Percentiles rank a stretch among this genome's conserved stretches.
phyloP scores from a whole-genome alignment of 2,113 vertebrate species.

The Electrona antarctica region DNA sequence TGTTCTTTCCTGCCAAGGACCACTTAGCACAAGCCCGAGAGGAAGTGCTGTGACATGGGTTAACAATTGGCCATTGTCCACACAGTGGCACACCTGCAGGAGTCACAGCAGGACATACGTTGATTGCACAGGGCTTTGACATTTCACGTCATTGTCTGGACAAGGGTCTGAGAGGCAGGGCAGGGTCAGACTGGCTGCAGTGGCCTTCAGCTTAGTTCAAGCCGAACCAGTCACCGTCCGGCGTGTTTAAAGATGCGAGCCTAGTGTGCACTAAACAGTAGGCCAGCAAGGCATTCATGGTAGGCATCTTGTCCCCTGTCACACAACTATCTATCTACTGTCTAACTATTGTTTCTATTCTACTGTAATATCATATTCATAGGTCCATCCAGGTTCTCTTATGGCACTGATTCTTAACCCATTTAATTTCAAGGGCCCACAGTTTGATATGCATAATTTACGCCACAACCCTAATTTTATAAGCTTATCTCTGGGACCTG shows the following conservation, averaged over 20 bases:
- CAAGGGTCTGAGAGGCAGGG: neutral
- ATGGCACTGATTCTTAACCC: no score
- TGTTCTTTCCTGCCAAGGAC: conserved; percentile 5
- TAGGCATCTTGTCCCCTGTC: no score
- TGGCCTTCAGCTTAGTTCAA: neutral
- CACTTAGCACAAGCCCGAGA: conserved; percentile 17
- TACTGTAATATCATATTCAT: no score
- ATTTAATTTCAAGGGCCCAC: no score
- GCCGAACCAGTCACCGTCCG: neutral
- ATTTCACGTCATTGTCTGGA: conserved; percentile 8
- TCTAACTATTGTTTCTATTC: no score
- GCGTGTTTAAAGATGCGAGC: neutral
- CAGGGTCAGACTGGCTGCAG: neutral
- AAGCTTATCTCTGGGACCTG: no score
- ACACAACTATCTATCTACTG: no score
- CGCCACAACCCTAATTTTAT: no score
- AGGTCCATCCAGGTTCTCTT: no score
- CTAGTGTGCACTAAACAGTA: no score
- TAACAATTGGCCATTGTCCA: conserved; percentile 57
- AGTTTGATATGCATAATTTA: no score
- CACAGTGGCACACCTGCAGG: conserved; percentile 48
- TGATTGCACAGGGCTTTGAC: conserved; percentile 9
- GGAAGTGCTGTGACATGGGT: conserved; percentile 19
- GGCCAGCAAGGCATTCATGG: no score
- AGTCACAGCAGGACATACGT: conserved; percentile 22